A percentile compares a stretch with the other conserved stretches of the same genome.
Conservation (phyloP, 2,888 invertebrate species). For the Apantesis nais region DNA sequence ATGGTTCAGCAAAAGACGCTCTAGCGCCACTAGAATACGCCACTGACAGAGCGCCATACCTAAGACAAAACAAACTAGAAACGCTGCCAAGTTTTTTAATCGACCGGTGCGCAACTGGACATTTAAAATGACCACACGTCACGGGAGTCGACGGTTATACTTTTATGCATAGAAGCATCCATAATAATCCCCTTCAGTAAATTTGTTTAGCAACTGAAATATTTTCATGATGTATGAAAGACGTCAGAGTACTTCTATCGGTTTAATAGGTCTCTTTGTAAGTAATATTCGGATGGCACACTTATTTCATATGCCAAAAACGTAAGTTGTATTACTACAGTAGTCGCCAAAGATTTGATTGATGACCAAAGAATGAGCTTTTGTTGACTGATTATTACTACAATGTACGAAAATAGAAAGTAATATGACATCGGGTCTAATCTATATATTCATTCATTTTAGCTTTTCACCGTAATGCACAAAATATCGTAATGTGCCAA, state of each 20-base stretch:
- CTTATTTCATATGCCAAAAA: conserved; percentile 48
- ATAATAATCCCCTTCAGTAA: conserved; percentile 6
- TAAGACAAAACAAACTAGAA: conserved; percentile 60
- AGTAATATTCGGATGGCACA: conserved; percentile 42
- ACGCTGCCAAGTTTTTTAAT: conserved; percentile 76
- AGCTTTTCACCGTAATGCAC: conserved; percentile 40
- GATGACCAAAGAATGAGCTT: conserved; percentile 43
- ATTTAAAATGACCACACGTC: conserved; percentile 60
- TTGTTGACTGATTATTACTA: conserved; percentile 54
- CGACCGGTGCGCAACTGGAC: conserved; percentile 60
- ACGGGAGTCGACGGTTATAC: conserved; percentile 48
- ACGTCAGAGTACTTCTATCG: conserved; percentile 16
- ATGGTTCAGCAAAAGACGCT: conserved; percentile 31
- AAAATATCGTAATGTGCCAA: conserved; percentile 71
- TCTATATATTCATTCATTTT: conserved; percentile 26
- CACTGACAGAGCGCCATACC: conserved; percentile 66
- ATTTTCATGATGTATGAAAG: neutral
- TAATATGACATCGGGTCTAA: conserved; percentile 22
- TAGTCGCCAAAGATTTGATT: conserved; percentile 44
- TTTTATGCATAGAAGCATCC: conserved; percentile 25
- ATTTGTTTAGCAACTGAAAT: neutral
- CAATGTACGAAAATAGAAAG: conserved; percentile 26
- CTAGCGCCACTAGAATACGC: conserved; percentile 59
- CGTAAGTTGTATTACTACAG: conserved; percentile 38
- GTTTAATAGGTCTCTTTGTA: neutral